These are phyloP conservation scores for Hormiphora californensis DNA, from an alignment of 37 sponge, comb jelly and placozoan species.

Conservation along the genomic window DNA sequence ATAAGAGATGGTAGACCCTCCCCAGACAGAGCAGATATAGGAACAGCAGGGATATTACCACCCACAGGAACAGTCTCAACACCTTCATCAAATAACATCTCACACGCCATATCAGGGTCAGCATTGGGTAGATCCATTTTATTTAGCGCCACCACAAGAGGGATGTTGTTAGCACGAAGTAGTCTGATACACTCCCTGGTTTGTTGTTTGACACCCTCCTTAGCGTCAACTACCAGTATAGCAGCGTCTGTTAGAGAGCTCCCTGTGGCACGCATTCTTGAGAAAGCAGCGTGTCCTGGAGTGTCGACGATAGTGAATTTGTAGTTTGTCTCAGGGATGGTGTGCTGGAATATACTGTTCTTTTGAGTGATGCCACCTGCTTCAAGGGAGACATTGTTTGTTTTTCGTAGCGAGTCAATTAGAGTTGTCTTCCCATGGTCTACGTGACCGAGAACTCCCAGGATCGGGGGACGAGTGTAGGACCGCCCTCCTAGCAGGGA, in stretches of 20 bases:
- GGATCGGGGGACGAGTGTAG: slow-evolving; percentile 71
- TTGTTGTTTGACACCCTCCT: slow-evolving; percentile 86
- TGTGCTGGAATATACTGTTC: slow-evolving; percentile 80
- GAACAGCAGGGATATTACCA: slow-evolving; percentile 74
- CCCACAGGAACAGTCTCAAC: slow-evolving; percentile 77
- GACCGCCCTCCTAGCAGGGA: background rate
- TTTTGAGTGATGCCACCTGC: slow-evolving; percentile 96
- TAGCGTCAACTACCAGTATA: slow-evolving; percentile 88
- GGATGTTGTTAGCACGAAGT: slow-evolving; percentile 66
- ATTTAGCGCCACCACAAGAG: slow-evolving; percentile 88
- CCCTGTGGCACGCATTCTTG: slow-evolving; percentile 77
- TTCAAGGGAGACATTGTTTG: slow-evolving; percentile 74
- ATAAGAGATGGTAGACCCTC: background rate
- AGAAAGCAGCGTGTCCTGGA: slow-evolving; percentile 95
- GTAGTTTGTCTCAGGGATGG: slow-evolving; percentile 40
- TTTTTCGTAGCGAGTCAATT: slow-evolving; percentile 74
- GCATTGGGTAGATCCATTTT: slow-evolving; percentile 54
- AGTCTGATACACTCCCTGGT: slow-evolving; percentile 78
- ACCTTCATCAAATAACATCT: slow-evolving; percentile 63
- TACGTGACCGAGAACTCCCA: slow-evolving; percentile 93
- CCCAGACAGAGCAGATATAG: slow-evolving; percentile 71
- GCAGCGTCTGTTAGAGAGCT: slow-evolving; percentile 77
- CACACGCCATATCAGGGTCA: background rate
- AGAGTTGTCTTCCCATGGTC: slow-evolving; percentile 98
- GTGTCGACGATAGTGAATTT: slow-evolving; percentile 90